These are phyloP conservation scores for Phylloscopus collybita DNA, from an alignment of 2,797 vertebrate genomes.

Conservation along the genomic window DNA sequence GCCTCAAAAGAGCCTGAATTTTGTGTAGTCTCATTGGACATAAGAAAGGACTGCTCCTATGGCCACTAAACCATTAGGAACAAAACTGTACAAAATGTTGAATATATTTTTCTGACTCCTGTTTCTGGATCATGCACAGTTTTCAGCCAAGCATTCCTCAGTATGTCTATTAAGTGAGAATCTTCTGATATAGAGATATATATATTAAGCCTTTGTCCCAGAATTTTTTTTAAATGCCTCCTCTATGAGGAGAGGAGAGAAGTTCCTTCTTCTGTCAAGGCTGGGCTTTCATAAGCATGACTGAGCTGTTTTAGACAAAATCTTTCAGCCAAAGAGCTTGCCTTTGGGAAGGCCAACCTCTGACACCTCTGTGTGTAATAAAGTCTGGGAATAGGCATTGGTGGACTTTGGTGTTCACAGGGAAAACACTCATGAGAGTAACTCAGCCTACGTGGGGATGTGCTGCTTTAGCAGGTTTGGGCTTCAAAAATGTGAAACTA, in stretches of 20 bases:
- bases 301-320: neutral
- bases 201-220: neutral
- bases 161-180: neutral
- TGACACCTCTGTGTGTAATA: neutral
- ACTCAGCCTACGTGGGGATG: neutral
- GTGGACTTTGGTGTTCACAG: neutral
- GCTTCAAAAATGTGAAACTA: neutral
- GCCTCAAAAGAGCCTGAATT: neutral
- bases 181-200: neutral
- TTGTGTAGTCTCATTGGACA: neutral
- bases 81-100: neutral
- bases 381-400: neutral
- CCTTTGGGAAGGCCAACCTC: neutral
- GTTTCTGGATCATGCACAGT: neutral
- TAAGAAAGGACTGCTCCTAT: neutral
- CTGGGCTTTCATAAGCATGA: neutral
- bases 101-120: neutral
- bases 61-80: neutral
- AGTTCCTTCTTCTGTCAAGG: neutral
- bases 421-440: neutral
- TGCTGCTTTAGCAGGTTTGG: neutral
- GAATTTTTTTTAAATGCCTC: neutral
- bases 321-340: neutral
- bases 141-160: neutral
- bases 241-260: neutral